Evolutionary conservation across 2,888 invertebrate species (phyloP), one percentile per base, ranked within the genome.

Genomic region (Caenorhabditis sinica): DNA sequence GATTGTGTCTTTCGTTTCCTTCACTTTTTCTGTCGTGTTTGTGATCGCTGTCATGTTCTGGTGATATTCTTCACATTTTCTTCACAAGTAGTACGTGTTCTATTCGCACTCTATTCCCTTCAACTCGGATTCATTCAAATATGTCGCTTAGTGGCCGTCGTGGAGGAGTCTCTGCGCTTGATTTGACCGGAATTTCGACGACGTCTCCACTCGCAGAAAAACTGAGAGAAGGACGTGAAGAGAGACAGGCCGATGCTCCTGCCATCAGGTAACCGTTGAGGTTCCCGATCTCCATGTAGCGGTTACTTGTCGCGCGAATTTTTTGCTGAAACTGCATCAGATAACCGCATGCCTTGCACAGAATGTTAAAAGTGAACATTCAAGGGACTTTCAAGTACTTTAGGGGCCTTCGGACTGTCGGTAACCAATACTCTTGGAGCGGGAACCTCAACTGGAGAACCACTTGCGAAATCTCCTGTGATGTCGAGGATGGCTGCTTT

Each of bases 11-110:
- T 36, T 25, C 40, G 40, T 53, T 53, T 40, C n/a, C 56, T 11
- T 63, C 36, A 23, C 20, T 25, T 73, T 73, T 45, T 63, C 33
- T 65, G 53, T 74, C 73, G 60, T 61, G 49, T 11, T 40, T 49
- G 74, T 61, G 61, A 23, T 65, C 43, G 63, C 40, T 61, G 63
- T 51, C 36, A 23, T 58, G 13, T 63, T 43, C 33, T 23, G 45
- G 43, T 20, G 40, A 17, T 45, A 33, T 58, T 40, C 40, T 49
- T 60, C 30, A 60, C 28, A 13, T 61, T 45, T 17, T 51, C 36
- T n/a, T n/a, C n/a, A n/a, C n/a, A n/a, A 28, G 28, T 30, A 33
- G 11, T 49, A 25, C 15, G 68, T 36, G 25, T 53, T 15, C 53
- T n/a, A 1, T 61, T 25, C 30, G 28, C 25, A 23, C 40, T 36